Base-by-base conservation (phyloP, 2,888 invertebrate genomes). In the Exephanes ischioxanthus region DNA sequence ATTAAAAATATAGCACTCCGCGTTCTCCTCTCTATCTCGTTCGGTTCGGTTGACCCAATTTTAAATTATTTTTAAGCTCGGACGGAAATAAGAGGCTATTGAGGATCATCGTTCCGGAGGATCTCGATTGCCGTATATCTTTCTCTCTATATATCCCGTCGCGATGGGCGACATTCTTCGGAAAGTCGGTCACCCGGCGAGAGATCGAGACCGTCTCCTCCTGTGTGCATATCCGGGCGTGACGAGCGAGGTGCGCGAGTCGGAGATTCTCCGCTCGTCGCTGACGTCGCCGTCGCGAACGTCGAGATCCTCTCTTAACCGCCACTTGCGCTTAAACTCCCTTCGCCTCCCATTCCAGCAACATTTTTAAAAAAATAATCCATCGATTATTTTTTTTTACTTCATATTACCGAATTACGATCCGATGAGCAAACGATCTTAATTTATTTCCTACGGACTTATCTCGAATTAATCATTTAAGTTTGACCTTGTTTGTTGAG, bases 1-100 rank as follows among this genome's bases (percentile, higher is more conserved):
- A 93, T 93, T 93, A 93, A 92, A 92, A 91, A 92, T 93, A 93
- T 89, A 91, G 89, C 88, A 88, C 88, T 89, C 22, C 37, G n/a
- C 70, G 70, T 70, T 26, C 71, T 58, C 53, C 37, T 53, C 33
- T 63, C 30, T 33, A 19, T 70, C 37, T 63, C 33, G 30, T 33
- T 76, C 19, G 68, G 76, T 73, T 87, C 79, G 71, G 82, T 79
- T 86, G 88, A 92, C 88, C 90, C 84, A 89, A 48, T 91, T 92
- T 91, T 85, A 72, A 88, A 86, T 91, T 91, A 92, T 91, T 91
- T 89, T 91, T 90, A 90, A 89, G 89, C 88, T 76, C 80, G 84
- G 89, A 91, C 90, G 83, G 84, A 89, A 92, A 91, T 91, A 90
- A 88, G 72, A 84, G 79, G 55, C 71, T 85, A 79, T 87, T 86